phyloP scores from a whole-genome alignment of 2,888 invertebrate species.

The Xanthia togata region DNA sequence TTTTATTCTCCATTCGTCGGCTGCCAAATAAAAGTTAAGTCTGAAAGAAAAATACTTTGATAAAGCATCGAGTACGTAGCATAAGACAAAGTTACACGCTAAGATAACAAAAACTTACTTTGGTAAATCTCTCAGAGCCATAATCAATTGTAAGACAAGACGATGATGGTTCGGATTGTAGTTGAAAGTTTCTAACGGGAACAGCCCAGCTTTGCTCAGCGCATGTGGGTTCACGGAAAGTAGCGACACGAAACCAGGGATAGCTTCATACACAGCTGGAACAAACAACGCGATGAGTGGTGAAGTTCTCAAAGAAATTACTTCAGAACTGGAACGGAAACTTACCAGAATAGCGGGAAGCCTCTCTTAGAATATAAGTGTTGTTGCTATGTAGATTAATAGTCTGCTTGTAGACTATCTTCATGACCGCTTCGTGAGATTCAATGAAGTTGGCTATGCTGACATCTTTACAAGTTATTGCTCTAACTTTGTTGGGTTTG shows the following conservation, averaged over 20 bases:
- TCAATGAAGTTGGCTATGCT: constrained; percentile 89
- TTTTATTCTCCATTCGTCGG: constrained; percentile 90
- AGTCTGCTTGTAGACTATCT: constrained; percentile 85
- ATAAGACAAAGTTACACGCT: constrained; percentile 4
- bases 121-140: constrained; percentile 90
- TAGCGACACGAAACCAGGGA: constrained; percentile 88
- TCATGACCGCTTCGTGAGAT: constrained; percentile 88
- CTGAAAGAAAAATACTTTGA: constrained; percentile 73
- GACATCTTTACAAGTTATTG: constrained; percentile 88
- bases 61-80: constrained; percentile 2
- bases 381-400: constrained; percentile 87
- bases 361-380: constrained; percentile 86
- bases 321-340: constrained; percentile 37
- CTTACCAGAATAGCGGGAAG: constrained; percentile 87
- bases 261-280: constrained; percentile 89
- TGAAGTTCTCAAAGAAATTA: constrained; percentile 45
- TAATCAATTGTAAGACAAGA: constrained; percentile 87
- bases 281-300: constrained; percentile 57
- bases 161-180: constrained; percentile 85
- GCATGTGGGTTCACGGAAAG: constrained; percentile 89
- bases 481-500: constrained; percentile 84
- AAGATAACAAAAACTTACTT: constrained; percentile 77
- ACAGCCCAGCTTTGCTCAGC: constrained; percentile 85
- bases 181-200: constrained; percentile 82
- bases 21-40: constrained; percentile 89